Percentiles rank a stretch among this genome's conserved stretches.
Conservation (phyloP, 2,888 invertebrate species). For the Stenurella melanura region DNA sequence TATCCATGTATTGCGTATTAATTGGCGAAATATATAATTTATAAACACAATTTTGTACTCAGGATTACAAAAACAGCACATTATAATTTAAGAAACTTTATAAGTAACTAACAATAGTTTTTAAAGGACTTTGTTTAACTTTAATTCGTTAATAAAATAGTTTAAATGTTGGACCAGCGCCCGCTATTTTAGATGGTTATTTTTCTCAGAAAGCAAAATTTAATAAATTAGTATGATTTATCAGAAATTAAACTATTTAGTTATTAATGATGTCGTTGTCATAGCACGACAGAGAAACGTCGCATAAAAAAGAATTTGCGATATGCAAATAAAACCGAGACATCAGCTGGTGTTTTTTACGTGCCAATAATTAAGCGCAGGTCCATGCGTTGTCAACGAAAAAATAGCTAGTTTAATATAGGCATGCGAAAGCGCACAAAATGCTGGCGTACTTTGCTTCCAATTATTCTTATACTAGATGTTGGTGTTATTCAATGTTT, state of each 20-base stretch:
- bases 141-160: not conserved
- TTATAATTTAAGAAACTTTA: not conserved
- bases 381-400: not conserved
- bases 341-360: not conserved
- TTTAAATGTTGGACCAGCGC: not conserved
- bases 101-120: not conserved
- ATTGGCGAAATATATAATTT: slow-evolving; percentile 2
- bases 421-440: not conserved
- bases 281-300: too few relatives aligned
- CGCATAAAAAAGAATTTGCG: too few relatives aligned
- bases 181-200: not conserved
- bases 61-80: not conserved
- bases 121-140: not conserved
- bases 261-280: too few relatives aligned
- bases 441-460: too few relatives aligned
- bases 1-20: not conserved
- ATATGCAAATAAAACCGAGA: not conserved
- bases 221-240: not conserved
- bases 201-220: not conserved
- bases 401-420: not conserved
- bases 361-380: not conserved
- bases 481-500: too few relatives aligned
- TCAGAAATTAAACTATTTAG: too few relatives aligned
- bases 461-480: too few relatives aligned
- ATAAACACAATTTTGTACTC: not conserved